phyloP scores from a whole-genome alignment of 2,888 invertebrate species.

The Dexiosoma caninum region DNA sequence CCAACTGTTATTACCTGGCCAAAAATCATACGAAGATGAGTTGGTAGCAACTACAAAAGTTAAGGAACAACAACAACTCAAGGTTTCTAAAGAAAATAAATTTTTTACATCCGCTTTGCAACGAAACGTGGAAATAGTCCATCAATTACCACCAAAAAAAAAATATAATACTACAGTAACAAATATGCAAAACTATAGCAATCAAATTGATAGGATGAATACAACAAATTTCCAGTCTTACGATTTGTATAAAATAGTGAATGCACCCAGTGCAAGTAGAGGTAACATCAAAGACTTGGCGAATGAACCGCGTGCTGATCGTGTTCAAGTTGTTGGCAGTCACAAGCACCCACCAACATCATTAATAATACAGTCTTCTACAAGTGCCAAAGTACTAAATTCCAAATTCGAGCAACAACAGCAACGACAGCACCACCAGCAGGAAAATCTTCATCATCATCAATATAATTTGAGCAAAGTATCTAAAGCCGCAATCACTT shows the following conservation, averaged over 20 bases:
- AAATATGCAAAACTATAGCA: not conserved
- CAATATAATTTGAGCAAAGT: not conserved
- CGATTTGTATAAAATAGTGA: not conserved
- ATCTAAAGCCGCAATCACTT: not conserved
- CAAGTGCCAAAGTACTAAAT: slow-evolving; percentile 26
- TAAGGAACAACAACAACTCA: not conserved
- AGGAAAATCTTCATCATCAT: not conserved
- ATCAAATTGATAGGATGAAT: not conserved
- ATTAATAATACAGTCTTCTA: not conserved
- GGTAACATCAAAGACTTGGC: not conserved
- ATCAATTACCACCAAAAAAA: slow-evolving; percentile 57
- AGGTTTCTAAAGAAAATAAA: not conserved
- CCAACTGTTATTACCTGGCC: slow-evolving; percentile 15
- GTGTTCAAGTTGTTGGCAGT: not conserved
- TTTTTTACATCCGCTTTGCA: slow-evolving; percentile 52
- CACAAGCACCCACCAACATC: not conserved
- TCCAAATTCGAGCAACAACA: slow-evolving; percentile 5
- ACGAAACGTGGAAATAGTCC: slow-evolving; percentile 45
- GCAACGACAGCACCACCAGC: not conserved
- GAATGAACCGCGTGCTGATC: not conserved
- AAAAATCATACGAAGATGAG: slow-evolving; percentile 10
- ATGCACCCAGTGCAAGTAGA: not conserved
- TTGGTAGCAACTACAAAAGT: not conserved
- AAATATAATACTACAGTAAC: slow-evolving; percentile 1
- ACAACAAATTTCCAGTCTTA: not conserved